Percentiles rank a stretch among this genome's conserved stretches.
Evolutionary conservation across 2,888 invertebrate species (phyloP).

Genomic region (Vesta saturnalis): DNA sequence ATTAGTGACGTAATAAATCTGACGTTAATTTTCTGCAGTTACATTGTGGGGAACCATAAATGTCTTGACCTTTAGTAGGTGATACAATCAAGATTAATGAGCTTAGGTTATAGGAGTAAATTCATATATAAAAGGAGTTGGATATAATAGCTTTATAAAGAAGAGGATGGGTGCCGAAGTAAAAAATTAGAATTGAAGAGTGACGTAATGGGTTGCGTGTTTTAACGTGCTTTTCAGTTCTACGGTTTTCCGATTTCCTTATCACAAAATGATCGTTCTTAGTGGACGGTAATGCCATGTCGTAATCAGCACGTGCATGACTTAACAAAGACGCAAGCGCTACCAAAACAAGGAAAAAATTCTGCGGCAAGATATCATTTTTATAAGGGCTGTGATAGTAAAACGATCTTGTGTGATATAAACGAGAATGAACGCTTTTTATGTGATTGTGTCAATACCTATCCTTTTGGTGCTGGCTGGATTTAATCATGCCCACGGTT

Average conservation of each 20-base stretch:
- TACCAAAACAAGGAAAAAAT: slow-evolving; percentile 37
- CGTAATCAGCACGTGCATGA: slow-evolving; percentile 54
- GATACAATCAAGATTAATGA: slow-evolving; percentile 48
- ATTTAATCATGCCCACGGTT: slow-evolving; percentile 61
- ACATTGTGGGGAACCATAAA: slow-evolving; percentile 21
- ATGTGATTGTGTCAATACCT: slow-evolving; percentile 65
- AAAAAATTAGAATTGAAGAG: slow-evolving; percentile 30
- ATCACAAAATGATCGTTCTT: slow-evolving; percentile 56
- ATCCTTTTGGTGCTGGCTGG: slow-evolving; percentile 65
- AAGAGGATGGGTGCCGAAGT: slow-evolving; percentile 20
- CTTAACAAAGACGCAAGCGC: slow-evolving; percentile 48
- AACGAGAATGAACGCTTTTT: slow-evolving; percentile 58
- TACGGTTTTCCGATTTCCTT: slow-evolving; percentile 54
- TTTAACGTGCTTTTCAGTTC: slow-evolving; percentile 52
- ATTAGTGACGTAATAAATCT: slow-evolving; percentile 31
- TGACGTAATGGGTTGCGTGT: slow-evolving; percentile 61
- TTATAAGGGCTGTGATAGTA: slow-evolving; percentile 53
- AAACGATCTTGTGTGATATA: slow-evolving; percentile 42
- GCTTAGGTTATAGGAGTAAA: slow-evolving; percentile 38
- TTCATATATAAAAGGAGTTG: slow-evolving; percentile 26
- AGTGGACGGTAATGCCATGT: slow-evolving; percentile 56
- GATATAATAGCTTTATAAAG: slow-evolving; percentile 13
- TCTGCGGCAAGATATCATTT: slow-evolving; percentile 47
- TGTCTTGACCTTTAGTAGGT: slow-evolving; percentile 41
- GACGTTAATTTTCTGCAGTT: slow-evolving; percentile 31